A percentile compares a stretch with the other conserved stretches of the same genome.
These are phyloP conservation scores for Xerus inauris DNA, from an alignment of 2,113 vertebrate genomes.

Conservation along the genomic window DNA sequence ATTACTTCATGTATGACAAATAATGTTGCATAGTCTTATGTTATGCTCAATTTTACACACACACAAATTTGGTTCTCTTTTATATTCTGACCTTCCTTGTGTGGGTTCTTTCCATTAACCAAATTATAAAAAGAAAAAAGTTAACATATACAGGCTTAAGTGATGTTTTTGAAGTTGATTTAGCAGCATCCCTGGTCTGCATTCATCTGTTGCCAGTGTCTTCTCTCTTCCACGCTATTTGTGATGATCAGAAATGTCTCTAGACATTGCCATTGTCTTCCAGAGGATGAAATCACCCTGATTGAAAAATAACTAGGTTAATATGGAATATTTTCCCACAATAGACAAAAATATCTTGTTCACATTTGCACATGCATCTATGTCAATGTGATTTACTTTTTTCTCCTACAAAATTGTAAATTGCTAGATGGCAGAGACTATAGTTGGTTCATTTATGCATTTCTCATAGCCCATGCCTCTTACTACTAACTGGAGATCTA, in stretches of 20 bases:
- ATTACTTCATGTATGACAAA: background rate
- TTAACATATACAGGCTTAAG: background rate
- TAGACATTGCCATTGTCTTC: background rate
- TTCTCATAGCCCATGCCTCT: background rate
- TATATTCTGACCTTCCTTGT: background rate
- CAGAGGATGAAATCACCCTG: background rate
- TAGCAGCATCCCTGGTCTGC: background rate
- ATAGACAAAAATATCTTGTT: constrained; percentile 11
- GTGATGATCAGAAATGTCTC: background rate
- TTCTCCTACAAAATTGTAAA: background rate
- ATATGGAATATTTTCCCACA: constrained; percentile 13
- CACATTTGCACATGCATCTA: background rate
- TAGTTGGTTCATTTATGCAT: background rate
- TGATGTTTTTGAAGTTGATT: background rate
- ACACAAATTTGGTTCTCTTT: background rate
- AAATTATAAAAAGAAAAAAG: background rate
- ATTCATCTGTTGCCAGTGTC: background rate
- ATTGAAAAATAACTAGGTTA: background rate
- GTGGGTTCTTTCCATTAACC: background rate
- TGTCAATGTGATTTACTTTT: background rate
- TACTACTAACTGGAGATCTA: background rate
- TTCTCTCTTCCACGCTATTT: background rate
- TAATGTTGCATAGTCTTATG: background rate
- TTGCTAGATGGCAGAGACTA: background rate
- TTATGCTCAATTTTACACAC: background rate